Evolutionary conservation across 2,797 vertebrate genomes (phyloP), one percentile per base, ranked within the genome.

Genomic region (Trachurus trachurus): DNA sequence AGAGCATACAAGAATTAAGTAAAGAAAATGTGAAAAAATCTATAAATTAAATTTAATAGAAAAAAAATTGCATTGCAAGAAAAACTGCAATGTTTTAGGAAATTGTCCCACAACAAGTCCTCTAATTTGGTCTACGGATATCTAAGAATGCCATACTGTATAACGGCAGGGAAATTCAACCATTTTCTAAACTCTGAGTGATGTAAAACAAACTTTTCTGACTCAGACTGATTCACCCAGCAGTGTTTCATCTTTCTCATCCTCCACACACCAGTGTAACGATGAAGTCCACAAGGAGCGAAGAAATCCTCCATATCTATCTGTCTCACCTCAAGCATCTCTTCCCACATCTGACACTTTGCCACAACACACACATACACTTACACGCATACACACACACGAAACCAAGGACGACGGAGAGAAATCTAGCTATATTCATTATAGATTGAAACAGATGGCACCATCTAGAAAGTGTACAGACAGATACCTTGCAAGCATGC

Each of bases 331-430:
- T 90, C 74, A 74, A 91, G 81, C 81, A 81, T 85, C 47, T 85
- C 83, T 88, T 88, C 80, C 86, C 74, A 89, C 85, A 87, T 89
- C 82, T 82, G 76, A 91, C 87, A 88, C 79, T 66, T 71, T 74
- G 74, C 70, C 83, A 78, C 76, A 85, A 63, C 76, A 78, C 58
- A 76, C 37, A 69, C 52, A 83, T 63, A 72, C 57, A 56, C n/a
- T 16, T 16, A 45, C 44, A 13, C 12, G 31, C 31, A 11, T 42
- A 78, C 53, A 87, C 29, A 87, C 29, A 80, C 70, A 72, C 0
- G 1, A 76, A 83, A 85, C 76, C 74, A 80, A 82, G 64, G 77
- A 85, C 53, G 9, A 73, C 34, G 29, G 19, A 81, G 31, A 78
- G 74, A 89, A 61, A 82, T 74, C 62, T 49, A 67, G 49, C 56